Evolutionary conservation across 2,113 vertebrate genomes (phyloP).

Genomic region (Calidris pugnax): DNA sequence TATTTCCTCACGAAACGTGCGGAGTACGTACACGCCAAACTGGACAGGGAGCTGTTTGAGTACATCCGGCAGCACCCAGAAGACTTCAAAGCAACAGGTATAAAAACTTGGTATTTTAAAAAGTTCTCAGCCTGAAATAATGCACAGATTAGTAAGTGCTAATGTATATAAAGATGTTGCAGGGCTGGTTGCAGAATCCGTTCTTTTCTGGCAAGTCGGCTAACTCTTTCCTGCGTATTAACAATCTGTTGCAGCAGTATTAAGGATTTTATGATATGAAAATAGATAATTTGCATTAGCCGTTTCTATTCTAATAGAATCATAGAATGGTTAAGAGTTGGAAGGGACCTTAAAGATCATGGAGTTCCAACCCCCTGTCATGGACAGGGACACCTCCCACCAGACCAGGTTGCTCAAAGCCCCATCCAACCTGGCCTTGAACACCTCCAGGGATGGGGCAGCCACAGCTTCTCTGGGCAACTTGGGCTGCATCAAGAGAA

Average conservation of each 20-base stretch:
- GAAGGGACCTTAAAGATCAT: too few relatives aligned
- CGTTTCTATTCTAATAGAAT: neutral
- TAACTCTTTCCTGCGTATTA: neutral
- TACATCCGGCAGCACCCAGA: slow-evolving; percentile 82
- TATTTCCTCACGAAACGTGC: slow-evolving; percentile 81
- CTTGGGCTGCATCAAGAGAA: too few relatives aligned
- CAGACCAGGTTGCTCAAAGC: too few relatives aligned
- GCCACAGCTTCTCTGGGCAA: too few relatives aligned
- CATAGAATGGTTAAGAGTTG: too few relatives aligned
- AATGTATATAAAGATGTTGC: neutral
- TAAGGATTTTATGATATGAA: neutral
- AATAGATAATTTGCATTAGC: neutral
- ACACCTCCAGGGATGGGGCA: too few relatives aligned
- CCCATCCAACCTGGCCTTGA: too few relatives aligned
- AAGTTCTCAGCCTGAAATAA: neutral
- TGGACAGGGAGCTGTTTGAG: slow-evolving; percentile 81
- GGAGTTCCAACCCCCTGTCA: too few relatives aligned
- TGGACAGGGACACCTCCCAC: too few relatives aligned
- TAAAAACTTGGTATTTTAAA: neutral
- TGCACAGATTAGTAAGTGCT: rapidly evolving
- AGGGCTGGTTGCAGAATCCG: neutral
- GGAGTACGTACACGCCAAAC: slow-evolving; percentile 77
- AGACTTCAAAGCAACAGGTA: slow-evolving; percentile 81
- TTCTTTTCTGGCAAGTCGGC: neutral
- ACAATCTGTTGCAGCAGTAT: neutral